Conservation (phyloP, 1,140 invertebrate genomes). For the Drosophila lacertosa region DNA sequence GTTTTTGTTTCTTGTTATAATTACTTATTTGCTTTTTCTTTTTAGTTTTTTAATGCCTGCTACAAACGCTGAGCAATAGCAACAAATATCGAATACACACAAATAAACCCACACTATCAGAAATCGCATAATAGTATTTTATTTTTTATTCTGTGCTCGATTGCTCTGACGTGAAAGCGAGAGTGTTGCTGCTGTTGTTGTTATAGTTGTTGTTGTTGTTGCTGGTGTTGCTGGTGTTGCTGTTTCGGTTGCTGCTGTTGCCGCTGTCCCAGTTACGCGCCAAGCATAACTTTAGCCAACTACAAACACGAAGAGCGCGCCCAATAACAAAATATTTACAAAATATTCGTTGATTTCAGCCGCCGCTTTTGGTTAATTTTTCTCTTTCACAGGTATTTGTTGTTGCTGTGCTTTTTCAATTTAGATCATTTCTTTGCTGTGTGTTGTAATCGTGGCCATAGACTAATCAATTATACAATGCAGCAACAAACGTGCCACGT, state of each 20-base stretch:
- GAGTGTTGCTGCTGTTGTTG: conserved; percentile 48
- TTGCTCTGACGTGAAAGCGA: conserved; percentile 68
- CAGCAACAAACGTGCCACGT: conserved; percentile 1
- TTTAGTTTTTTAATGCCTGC: background rate
- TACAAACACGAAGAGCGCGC: conserved; percentile 24
- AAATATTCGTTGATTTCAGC: conserved; percentile 76
- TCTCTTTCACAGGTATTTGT: conserved; percentile 2
- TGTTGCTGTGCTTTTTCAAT: conserved; percentile 42
- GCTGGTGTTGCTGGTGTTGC: conserved; percentile 52
- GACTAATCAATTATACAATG: conserved; percentile 58
- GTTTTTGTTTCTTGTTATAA: no score
- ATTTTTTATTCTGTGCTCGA: conserved; percentile 72
- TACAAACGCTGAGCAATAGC: background rate
- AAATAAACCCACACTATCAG: background rate
- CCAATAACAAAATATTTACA: conserved; percentile 58
- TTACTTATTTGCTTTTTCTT: background rate
- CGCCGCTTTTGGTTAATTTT: conserved; percentile 34
- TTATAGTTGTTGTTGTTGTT: conserved; percentile 47
- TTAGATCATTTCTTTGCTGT: conserved; percentile 47
- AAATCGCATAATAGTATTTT: conserved; percentile 4
- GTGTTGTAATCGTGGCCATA: conserved; percentile 31
- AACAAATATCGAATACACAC: background rate
- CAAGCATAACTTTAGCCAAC: conserved; percentile 50
- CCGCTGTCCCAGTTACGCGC: conserved; percentile 53
- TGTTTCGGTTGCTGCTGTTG: conserved; percentile 28